Percentiles rank a stretch among this genome's conserved stretches.
These are phyloP conservation scores for Bombus confusus DNA, from an alignment of 1,140 invertebrate genomes.

Conservation along the genomic window DNA sequence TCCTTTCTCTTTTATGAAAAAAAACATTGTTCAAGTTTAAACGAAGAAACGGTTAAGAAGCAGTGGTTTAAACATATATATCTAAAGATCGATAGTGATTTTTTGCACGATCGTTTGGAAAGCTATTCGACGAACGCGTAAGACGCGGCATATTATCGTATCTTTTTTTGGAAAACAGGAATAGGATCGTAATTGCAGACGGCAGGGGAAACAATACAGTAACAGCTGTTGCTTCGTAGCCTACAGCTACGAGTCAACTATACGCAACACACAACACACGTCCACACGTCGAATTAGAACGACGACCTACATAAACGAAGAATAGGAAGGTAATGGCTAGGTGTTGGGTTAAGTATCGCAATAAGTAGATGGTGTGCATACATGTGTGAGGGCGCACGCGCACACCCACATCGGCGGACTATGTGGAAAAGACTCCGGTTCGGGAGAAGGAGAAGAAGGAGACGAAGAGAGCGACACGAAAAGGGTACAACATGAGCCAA, in stretches of 20 bases:
- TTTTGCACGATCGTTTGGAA: not conserved
- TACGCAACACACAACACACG: slow-evolving; percentile 12
- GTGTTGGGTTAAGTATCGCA: slow-evolving; percentile 57
- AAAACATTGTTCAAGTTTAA: not conserved
- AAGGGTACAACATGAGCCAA: slow-evolving; percentile 58
- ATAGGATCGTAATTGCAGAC: slow-evolving; percentile 40
- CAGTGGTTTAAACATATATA: not conserved
- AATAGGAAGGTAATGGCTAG: slow-evolving; percentile 62
- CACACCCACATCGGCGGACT: slow-evolving; percentile 8
- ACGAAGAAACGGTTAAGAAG: too few species aligned
- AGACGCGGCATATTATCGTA: not conserved
- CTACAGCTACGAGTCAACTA: slow-evolving; percentile 41
- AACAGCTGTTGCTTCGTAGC: slow-evolving; percentile 68
- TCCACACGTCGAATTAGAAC: slow-evolving; percentile 63
- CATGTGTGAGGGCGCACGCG: slow-evolving; percentile 33
- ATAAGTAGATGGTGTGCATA: slow-evolving; percentile 43
- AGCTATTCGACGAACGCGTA: not conserved
- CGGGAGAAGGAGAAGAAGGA: slow-evolving; percentile 26
- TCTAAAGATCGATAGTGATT: not conserved
- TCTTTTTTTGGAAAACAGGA: not conserved
- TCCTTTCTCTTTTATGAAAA: not conserved
- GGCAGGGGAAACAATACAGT: slow-evolving; percentile 57
- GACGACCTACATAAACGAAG: slow-evolving; percentile 67
- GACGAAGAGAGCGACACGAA: slow-evolving; percentile 43
- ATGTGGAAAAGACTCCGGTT: slow-evolving; percentile 30